Evolutionary conservation across 2,888 invertebrate genomes (phyloP), one percentile per base, ranked within the genome.

Genomic region (Creontiades dilutus): DNA sequence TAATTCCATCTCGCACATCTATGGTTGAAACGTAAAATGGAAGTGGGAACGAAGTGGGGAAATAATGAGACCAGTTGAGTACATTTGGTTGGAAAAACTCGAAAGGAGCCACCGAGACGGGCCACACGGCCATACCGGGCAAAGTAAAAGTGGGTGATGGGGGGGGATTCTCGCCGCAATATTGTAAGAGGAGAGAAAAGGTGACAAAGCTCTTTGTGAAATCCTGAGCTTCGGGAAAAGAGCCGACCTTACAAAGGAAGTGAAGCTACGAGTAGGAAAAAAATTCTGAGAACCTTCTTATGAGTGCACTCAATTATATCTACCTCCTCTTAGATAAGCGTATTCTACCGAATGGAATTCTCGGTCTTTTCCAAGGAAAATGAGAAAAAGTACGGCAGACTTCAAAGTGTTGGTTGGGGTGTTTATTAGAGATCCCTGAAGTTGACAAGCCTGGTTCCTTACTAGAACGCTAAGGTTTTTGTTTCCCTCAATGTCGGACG

Each of bases 271-370:
- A 47, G 19, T n/a, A 46, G 78, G 78, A 16, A 46, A 19, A 19
- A 68, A 68, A 23, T 68, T 23, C 68, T 12, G 68, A 52, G 52
- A 78, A 78, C 78, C 46, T 16, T 78, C 78, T 78, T 47, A 78
- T 78, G 78, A 78, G 78, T 78, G 78, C 78, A 78, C 78, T 78
- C 78, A 78, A 78, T 78, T 78, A 78, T 78, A 78, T 78, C 78
- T 78, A 28, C 78, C 78, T 37, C 46, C 78, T n/a, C 7, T 28
- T 47, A 78, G 78, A 78, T 78, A 78, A 78, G 78, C 78, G 37
- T 78, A 78, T 78, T 78, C 78, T 78, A 68, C 68, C 68, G 19
- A 78, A 19, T 12, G 78, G 37, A 78, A 78, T 47, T 37, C 16
- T 4, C 37, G 78, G 78, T 46, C 5, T 46, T 47, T 78, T 27